Percentiles rank a stretch among this genome's conserved stretches.
Evolutionary conservation across 30 jellyfish, hydroid and myxozoan species (phyloP).

Genomic region (Pseudorhiza aurosa): DNA sequence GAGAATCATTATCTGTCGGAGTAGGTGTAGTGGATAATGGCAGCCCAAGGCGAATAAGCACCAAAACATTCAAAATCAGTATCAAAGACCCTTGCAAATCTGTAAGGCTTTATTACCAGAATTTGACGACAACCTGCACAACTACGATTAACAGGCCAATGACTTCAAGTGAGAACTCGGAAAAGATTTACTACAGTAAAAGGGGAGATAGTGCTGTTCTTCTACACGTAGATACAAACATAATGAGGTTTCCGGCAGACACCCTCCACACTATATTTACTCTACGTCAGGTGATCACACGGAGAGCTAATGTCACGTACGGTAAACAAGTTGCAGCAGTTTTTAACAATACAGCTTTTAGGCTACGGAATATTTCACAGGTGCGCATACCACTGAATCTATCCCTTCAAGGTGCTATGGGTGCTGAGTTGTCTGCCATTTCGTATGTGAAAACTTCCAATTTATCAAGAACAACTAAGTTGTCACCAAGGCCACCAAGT

Average conservation of each 20-base stretch:
- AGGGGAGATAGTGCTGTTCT: constrained; percentile 16
- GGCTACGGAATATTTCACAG: background rate
- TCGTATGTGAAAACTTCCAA: background rate
- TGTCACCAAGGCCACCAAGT: constrained; percentile 2
- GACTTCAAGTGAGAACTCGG: background rate
- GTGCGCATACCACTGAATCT: constrained; percentile 31
- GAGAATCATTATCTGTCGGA: constrained; percentile 28
- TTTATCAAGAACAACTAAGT: background rate
- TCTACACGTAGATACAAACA: background rate
- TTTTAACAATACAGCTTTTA: background rate
- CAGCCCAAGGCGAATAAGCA: constrained; percentile 33
- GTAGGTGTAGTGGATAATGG: constrained; percentile 49
- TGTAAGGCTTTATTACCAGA: background rate
- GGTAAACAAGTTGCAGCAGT: constrained; percentile 16
- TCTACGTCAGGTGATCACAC: background rate
- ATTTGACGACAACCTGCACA: constrained; percentile 15
- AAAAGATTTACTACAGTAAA: background rate
- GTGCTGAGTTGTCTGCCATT: constrained; percentile 35
- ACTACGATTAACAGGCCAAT: background rate
- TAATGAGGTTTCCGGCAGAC: constrained; percentile 1
- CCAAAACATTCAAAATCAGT: background rate
- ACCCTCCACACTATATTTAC: constrained; percentile 20
- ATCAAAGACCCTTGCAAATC: constrained; percentile 33
- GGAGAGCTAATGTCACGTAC: background rate
- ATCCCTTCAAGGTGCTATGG: constrained; percentile 1